phyloP scores from a whole-genome alignment of 1,140 invertebrate species.

The Lepidurus arcticus region DNA sequence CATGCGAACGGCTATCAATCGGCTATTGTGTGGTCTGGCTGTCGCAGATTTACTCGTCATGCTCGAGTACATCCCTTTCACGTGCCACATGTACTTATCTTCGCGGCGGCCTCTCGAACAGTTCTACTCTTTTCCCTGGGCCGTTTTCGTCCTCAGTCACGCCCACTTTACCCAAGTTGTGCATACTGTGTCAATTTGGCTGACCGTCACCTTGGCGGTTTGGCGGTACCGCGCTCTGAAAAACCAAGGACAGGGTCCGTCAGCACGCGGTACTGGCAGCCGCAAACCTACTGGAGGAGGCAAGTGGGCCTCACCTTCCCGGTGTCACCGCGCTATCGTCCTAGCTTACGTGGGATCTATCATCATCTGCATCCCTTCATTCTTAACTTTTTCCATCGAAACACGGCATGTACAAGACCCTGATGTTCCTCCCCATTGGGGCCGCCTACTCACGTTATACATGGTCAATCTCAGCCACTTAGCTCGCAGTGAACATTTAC shows the following conservation, averaged over 20 bases:
- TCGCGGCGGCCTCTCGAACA: conserved; percentile 41
- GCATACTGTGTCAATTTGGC: conserved; percentile 87
- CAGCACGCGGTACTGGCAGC: conserved; percentile 46
- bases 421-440: background rate
- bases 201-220: conserved; percentile 83
- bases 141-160: conserved; percentile 73
- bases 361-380: conserved; percentile 77
- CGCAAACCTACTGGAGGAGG: conserved; percentile 45
- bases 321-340: conserved; percentile 55
- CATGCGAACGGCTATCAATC: conserved; percentile 80
- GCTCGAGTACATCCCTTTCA: conserved; percentile 87
- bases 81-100: conserved; percentile 69
- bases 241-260: conserved; percentile 27
- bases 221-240: conserved; percentile 85
- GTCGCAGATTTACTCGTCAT: conserved; percentile 87
- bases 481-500: background rate
- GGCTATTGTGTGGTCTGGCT: conserved; percentile 80
- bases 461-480: conserved; percentile 2
- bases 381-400: conserved; percentile 61
- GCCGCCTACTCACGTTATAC: background rate
- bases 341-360: conserved; percentile 74
- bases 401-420: conserved; percentile 32
- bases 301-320: background rate
- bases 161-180: conserved; percentile 70
- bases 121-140: conserved; percentile 67